phyloP scores from a whole-genome alignment of 2,888 invertebrate genomes.

The Epinotia demarniana region DNA sequence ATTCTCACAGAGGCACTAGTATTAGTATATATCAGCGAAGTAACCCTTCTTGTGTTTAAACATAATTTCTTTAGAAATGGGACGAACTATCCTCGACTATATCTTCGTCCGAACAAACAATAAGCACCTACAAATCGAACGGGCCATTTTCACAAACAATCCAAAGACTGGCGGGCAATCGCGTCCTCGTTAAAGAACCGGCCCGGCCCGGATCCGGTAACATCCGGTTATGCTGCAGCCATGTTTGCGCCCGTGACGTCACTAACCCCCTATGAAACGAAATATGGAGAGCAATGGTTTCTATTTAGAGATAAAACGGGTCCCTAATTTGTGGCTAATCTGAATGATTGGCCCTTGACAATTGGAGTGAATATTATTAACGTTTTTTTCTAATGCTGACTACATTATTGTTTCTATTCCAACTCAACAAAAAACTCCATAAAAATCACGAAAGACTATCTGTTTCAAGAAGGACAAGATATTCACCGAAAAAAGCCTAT shows the following conservation, averaged over 20 bases:
- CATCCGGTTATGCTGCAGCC: slow-evolving; percentile 52
- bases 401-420: not conserved
- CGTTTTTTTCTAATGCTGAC: not conserved
- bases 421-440: slow-evolving; percentile 5
- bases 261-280: not conserved
- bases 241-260: slow-evolving; percentile 19
- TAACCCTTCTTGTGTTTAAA: too few species aligned
- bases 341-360: too few species aligned
- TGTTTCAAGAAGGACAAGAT: slow-evolving; percentile 41
- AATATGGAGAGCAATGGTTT: not conserved
- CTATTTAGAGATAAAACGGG: not conserved
- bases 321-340: not conserved
- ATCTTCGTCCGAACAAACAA: not conserved
- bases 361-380: too few species aligned
- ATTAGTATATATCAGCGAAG: too few species aligned
- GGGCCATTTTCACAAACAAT: slow-evolving; percentile 7
- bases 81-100: not conserved
- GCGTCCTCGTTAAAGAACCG: slow-evolving; percentile 53
- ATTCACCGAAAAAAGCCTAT: slow-evolving; percentile 49
- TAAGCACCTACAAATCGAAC: not conserved
- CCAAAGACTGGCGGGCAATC: slow-evolving; percentile 37
- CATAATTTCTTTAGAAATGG: too few species aligned
- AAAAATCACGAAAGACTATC: slow-evolving; percentile 31
- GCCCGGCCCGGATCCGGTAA: slow-evolving; percentile 54
- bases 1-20: too few species aligned